phyloP scores from a whole-genome alignment of 92 coral and sea anemone genomes.

The Zoanthus sociatus region DNA sequence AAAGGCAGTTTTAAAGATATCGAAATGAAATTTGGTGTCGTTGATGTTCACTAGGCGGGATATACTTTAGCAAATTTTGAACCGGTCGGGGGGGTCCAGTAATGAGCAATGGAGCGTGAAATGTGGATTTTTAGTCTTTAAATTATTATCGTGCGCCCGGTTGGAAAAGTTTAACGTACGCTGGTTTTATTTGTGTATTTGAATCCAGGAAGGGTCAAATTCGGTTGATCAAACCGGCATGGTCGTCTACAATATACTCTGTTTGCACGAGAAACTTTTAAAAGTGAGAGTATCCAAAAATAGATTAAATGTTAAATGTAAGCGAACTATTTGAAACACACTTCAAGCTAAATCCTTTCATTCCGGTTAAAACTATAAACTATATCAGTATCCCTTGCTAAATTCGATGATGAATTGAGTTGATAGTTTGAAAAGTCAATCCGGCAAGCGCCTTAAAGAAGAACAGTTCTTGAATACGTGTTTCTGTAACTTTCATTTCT shows the following conservation, averaged over 20 bases:
- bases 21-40: background rate
- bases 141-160: background rate
- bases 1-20: background rate
- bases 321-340: background rate
- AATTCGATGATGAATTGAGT: background rate
- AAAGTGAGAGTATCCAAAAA: background rate
- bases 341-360: background rate
- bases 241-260: background rate
- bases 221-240: background rate
- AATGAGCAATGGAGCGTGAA: background rate
- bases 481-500: background rate
- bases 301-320: background rate
- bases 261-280: background rate
- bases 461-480: background rate
- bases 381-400: background rate
- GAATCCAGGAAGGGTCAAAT: background rate
- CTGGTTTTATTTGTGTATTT: background rate
- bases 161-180: background rate
- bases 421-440: background rate
- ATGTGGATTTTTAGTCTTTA: background rate
- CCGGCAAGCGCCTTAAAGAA: background rate
- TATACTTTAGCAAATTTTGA: background rate
- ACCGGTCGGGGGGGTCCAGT: constrained; percentile 10
- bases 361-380: background rate
- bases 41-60: background rate